phyloP scores from a whole-genome alignment of 2,888 invertebrate genomes.

The Oasisia sp. region DNA sequence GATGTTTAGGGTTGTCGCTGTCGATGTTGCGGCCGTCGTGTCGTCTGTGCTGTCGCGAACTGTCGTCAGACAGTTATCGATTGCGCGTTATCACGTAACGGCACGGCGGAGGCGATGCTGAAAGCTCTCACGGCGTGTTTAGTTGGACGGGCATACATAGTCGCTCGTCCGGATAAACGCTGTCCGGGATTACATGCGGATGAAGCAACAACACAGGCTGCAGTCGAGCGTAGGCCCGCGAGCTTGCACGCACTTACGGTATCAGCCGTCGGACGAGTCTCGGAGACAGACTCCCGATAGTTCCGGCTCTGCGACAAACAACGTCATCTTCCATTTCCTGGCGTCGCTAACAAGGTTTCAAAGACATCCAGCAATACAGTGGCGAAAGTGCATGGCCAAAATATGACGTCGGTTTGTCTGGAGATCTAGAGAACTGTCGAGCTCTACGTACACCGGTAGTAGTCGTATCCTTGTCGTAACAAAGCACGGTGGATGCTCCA shows the following conservation, averaged over 20 bases:
- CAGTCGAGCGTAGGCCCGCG: background rate
- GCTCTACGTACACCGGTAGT: background rate
- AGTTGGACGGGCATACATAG: background rate
- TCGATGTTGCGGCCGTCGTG: background rate
- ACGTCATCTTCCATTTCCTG: background rate
- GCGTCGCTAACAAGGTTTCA: background rate
- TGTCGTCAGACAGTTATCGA: background rate
- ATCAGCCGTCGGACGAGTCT: background rate
- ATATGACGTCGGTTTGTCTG: background rate
- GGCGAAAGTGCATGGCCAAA: background rate
- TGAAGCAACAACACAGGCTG: background rate
- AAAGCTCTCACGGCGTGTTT: background rate
- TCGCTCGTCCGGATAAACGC: background rate
- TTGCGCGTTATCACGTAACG: background rate
- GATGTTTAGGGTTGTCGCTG: background rate
- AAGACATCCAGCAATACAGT: background rate
- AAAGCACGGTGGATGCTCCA: background rate
- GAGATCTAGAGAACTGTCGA: background rate
- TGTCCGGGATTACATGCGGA: background rate
- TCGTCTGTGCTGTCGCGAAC: background rate
- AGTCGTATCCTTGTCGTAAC: background rate
- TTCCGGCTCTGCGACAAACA: background rate
- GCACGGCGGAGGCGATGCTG: background rate
- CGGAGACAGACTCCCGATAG: background rate
- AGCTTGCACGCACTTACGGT: background rate